Evolutionary conservation across 2,797 vertebrate species (phyloP).

Genomic region (Parambassis ranga): DNA sequence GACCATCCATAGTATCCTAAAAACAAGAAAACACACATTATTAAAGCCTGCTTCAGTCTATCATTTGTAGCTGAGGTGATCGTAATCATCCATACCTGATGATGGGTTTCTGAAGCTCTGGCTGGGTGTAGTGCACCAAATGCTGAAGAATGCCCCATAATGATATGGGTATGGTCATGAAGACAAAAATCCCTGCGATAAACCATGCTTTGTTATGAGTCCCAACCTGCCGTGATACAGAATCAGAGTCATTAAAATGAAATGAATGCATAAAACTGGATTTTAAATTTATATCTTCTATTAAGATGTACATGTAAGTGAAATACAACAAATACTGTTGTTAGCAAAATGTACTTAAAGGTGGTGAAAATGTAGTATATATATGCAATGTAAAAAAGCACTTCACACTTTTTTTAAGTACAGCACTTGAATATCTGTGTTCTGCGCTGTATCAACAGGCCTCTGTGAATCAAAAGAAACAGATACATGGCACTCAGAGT

Average conservation of each 20-base stretch:
- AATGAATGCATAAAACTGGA: no score
- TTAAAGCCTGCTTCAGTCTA: background rate
- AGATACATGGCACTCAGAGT: background rate
- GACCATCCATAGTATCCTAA: slow-evolving; percentile 99
- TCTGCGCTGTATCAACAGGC: background rate
- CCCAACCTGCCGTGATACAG: slow-evolving; percentile 80
- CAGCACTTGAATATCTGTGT: no score
- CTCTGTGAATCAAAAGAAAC: background rate
- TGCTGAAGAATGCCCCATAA: slow-evolving; percentile 98
- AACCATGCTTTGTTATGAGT: slow-evolving; percentile 98
- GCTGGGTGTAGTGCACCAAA: slow-evolving; percentile 97
- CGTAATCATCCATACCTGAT: slow-evolving; percentile 85
- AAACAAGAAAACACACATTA: background rate
- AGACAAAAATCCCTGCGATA: slow-evolving; percentile 95
- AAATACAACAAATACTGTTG: no score
- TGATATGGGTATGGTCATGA: slow-evolving; percentile 97
- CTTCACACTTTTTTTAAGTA: no score
- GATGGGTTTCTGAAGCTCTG: slow-evolving; percentile 97
- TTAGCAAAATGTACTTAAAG: background rate
- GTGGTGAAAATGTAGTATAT: no score
- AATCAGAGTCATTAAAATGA: background rate
- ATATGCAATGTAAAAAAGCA: no score
- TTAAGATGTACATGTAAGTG: no score
- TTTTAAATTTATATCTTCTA: no score
- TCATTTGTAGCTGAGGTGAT: background rate